Evolutionary conservation across 1,140 invertebrate species (phyloP), one percentile per base, ranked within the genome.

Genomic region (Choristoneura fumiferana): DNA sequence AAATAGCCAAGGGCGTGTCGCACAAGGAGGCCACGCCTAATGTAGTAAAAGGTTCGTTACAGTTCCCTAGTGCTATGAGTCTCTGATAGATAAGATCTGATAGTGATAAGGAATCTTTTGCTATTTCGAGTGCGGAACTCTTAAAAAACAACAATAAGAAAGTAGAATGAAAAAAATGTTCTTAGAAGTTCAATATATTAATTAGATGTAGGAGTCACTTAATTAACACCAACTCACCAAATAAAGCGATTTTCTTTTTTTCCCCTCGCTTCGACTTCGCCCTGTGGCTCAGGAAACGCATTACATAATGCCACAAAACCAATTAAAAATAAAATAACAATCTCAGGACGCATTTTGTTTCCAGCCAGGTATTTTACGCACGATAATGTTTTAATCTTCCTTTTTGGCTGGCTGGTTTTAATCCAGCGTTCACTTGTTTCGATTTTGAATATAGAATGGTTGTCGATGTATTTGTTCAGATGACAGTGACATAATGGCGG

Each of bases 211-310:
- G 8, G 35, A 63, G 12, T 38, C 8, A n/a, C n/a, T n/a, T n/a
- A n/a, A n/a, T n/a, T n/a, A n/a, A n/a, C n/a, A n/a, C n/a, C n/a
- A 54, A 63, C 73, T 80, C 60, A 79, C 79, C 64, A 52, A 73
- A 73, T 4, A 80, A 61, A 0, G 73, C 76, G 15, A 78, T 73
- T 61, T 82, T 82, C 63, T 82, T 82, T 60, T 63, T 80, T 80
- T 12, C 80, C 77, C 58, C 78, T 71, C 6, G 65, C 58, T 65
- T 80, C 78, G 14, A 79, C 54, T 22, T 57, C 68, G 56, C 61
- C 57, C 14, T 59, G 33, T 38, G 37, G 17, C 18, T 60, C 54
- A 15, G 34, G 14, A 54, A 35, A 18, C 12, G 57, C 65, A 34
- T 60, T 43, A 36, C 63, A 66, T n/a, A 56, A 15, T 34, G 40